Conservation (phyloP, 1,140 invertebrate genomes). For the Drosophila tsacasi region DNA sequence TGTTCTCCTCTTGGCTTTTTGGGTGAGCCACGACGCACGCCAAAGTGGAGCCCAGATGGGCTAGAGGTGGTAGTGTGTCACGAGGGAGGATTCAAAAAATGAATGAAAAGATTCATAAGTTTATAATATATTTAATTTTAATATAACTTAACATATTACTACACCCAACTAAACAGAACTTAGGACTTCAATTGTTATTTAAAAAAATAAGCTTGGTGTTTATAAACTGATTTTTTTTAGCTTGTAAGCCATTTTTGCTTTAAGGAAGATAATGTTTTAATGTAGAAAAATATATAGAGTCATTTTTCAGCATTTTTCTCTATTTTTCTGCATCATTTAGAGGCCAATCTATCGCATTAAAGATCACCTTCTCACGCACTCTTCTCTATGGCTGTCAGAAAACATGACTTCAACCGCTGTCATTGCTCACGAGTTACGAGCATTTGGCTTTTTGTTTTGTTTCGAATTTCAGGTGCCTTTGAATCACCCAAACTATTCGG, state of each 20-base stretch:
- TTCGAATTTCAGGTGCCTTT: conserved; percentile 77
- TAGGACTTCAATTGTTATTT: no score
- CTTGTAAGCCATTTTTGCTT: background rate
- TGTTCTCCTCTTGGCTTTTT: conserved; percentile 19
- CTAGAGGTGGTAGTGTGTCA: conserved; percentile 19
- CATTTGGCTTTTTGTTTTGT: conserved; percentile 71
- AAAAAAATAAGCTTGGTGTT: fast-evolving
- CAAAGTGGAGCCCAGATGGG: conserved; percentile 57
- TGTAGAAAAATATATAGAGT: background rate
- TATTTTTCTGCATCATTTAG: background rate
- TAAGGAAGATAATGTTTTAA: background rate
- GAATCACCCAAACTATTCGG: conserved; percentile 76
- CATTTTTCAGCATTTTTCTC: background rate
- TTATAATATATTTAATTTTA: background rate
- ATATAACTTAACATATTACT: background rate
- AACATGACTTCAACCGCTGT: conserved; percentile 79
- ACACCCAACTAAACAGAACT: no score
- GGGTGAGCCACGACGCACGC: conserved; percentile 79
- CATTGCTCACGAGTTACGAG: conserved; percentile 72
- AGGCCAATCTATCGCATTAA: background rate
- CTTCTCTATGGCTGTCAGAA: conserved; percentile 21
- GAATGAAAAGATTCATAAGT: fast-evolving
- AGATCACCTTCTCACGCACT: background rate
- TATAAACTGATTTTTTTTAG: background rate
- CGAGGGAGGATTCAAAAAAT: background rate